Evolutionary conservation across 2,113 vertebrate species (phyloP).

Genomic region (Platysternon megacephalum): DNA sequence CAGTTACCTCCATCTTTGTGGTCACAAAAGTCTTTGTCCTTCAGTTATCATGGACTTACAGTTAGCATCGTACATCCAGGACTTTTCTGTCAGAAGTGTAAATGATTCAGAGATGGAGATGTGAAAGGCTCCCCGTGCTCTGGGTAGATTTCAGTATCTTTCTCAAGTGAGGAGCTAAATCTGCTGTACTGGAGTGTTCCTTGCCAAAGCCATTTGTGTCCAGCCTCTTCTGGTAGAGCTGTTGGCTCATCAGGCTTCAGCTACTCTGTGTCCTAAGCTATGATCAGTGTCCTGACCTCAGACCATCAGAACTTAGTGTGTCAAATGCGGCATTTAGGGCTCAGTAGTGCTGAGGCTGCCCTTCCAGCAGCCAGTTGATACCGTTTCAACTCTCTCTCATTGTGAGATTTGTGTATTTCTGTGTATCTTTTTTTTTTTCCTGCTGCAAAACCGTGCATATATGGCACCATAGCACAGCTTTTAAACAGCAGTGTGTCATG

Average conservation of each 20-base stretch:
- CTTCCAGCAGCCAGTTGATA: neutral
- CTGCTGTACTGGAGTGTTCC: neutral
- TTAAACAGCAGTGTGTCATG: neutral
- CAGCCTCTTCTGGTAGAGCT: neutral
- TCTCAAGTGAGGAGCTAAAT: neutral
- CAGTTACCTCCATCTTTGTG: neutral
- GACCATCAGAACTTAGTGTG: neutral
- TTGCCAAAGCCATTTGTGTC: neutral
- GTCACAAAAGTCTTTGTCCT: neutral
- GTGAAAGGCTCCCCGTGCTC: neutral
- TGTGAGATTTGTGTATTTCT: neutral
- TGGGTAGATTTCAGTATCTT: neutral
- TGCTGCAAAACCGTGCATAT: neutral
- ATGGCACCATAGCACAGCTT: rapidly evolving
- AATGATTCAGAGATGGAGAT: neutral
- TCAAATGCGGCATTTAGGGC: neutral
- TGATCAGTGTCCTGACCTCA: rapidly evolving
- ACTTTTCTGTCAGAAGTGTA: neutral
- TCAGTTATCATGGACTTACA: rapidly evolving
- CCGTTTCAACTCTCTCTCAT: neutral
- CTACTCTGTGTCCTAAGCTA: neutral
- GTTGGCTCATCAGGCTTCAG: neutral
- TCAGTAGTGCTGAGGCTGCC: neutral
- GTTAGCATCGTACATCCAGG: neutral
- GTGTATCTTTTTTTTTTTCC: neutral